These are phyloP conservation scores for Bruchidius siliquastri DNA, from an alignment of 2,888 invertebrate genomes.

Conservation along the genomic window DNA sequence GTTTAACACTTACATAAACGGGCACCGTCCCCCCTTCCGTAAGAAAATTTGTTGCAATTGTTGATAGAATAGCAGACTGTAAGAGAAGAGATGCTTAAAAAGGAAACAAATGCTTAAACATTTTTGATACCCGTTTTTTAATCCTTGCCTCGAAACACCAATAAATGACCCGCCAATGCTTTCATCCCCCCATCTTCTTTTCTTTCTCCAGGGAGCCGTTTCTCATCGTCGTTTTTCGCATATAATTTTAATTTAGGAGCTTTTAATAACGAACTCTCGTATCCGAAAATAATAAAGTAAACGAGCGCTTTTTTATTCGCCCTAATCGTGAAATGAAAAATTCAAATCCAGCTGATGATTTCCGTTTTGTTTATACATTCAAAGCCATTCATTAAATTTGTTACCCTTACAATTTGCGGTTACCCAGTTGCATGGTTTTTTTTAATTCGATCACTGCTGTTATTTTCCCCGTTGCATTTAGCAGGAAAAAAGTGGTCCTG, in stretches of 20 bases:
- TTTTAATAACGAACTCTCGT: neutral
- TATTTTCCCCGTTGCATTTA: neutral
- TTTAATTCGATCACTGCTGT: neutral
- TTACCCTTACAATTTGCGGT: neutral
- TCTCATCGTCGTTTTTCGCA: neutral
- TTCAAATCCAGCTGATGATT: neutral
- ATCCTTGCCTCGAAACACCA: no score
- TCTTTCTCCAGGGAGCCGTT: neutral
- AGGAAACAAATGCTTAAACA: no score
- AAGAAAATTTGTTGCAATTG: no score
- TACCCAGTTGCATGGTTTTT: neutral
- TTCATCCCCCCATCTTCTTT: neutral
- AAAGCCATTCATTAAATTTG: neutral
- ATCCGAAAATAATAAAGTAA: neutral
- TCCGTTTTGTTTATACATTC: neutral
- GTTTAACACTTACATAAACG: no score
- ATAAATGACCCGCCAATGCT: neutral
- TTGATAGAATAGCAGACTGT: no score
- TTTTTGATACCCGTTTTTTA: no score
- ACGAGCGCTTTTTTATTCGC: neutral
- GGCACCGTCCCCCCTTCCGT: no score
- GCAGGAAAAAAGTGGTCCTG: neutral
- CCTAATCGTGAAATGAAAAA: neutral
- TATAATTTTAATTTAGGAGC: neutral
- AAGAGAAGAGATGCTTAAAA: no score